phyloP scores from a whole-genome alignment of 2,797 vertebrate genomes.

The Austrolebias charrua region DNA sequence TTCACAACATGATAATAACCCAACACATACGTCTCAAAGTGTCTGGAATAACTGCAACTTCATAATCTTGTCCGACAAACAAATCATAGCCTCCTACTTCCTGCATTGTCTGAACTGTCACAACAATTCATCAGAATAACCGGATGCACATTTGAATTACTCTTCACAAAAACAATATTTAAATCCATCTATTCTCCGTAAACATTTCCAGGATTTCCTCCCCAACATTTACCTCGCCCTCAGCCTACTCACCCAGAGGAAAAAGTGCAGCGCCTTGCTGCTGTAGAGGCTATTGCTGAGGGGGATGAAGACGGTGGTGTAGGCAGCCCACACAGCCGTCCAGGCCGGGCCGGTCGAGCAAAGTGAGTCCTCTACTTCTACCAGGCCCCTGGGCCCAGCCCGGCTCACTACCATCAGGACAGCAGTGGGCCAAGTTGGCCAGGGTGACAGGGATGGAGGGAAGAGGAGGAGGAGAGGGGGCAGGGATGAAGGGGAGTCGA shows the following conservation, averaged over 20 bases:
- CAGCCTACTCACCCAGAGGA: conserved; percentile 79
- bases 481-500: conserved; percentile 41
- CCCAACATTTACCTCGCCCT: conserved; percentile 9
- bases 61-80: neutral
- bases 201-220: conserved; percentile 8
- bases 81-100: neutral
- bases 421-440: conserved; percentile 53
- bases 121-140: conserved; percentile 3
- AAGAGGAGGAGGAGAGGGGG: conserved; percentile 36
- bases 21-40: neutral
- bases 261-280: conserved; percentile 81
- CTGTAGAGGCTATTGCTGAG: conserved; percentile 82
- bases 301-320: conserved; percentile 83
- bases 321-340: conserved; percentile 75
- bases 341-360: conserved; percentile 65
- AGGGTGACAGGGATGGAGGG: conserved; percentile 51
- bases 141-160: neutral
- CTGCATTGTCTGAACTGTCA: neutral
- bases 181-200: neutral
- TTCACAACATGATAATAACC: neutral
- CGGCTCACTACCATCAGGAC: conserved; percentile 74
- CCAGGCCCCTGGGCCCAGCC: conserved; percentile 76
- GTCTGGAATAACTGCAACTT: neutral
- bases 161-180: conserved; percentile 3
- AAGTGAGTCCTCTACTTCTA: conserved; percentile 64